These are phyloP conservation scores for Laticauda colubrina DNA, from an alignment of 2,113 vertebrate genomes.

Conservation along the genomic window DNA sequence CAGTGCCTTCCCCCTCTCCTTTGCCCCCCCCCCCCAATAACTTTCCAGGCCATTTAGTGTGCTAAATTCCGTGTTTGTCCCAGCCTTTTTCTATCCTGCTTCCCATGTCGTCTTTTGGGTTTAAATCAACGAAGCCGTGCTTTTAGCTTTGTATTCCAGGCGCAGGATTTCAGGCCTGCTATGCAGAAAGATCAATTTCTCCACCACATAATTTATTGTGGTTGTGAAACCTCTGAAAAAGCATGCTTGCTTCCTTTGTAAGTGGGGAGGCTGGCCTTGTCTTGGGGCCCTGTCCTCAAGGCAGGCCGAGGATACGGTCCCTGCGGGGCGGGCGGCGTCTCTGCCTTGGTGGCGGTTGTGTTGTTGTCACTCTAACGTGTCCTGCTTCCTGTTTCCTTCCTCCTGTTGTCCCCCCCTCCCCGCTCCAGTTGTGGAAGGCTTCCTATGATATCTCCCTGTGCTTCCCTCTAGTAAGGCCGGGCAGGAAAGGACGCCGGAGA, in stretches of 20 bases:
- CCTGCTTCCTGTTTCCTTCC: constrained; percentile 61
- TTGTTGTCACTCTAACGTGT: constrained; percentile 61
- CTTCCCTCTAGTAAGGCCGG: constrained; percentile 87
- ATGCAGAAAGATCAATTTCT: background rate
- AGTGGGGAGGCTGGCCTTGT: background rate
- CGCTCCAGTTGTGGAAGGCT: constrained; percentile 62
- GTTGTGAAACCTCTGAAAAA: constrained; percentile 1
- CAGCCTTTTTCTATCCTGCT: constrained; percentile 6
- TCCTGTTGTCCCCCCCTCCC: background rate
- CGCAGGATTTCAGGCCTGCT: background rate
- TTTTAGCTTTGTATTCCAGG: constrained; percentile 14
- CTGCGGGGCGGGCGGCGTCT: background rate
- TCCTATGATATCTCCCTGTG: constrained; percentile 80
- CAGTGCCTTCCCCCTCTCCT: rapidly evolving
- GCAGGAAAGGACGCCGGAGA: constrained; percentile 84
- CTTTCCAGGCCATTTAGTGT: constrained; percentile 34
- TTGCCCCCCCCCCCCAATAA: background rate
- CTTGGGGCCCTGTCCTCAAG: background rate
- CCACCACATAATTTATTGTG: constrained; percentile 3
- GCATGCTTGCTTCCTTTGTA: constrained; percentile 17
- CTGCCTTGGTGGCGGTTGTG: background rate
- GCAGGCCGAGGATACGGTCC: background rate
- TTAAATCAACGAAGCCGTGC: background rate
- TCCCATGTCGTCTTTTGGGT: background rate
- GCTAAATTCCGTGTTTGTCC: constrained; percentile 18